These are phyloP conservation scores for Luscinia megarhynchos DNA, from an alignment of 2,797 vertebrate genomes.

Conservation along the genomic window DNA sequence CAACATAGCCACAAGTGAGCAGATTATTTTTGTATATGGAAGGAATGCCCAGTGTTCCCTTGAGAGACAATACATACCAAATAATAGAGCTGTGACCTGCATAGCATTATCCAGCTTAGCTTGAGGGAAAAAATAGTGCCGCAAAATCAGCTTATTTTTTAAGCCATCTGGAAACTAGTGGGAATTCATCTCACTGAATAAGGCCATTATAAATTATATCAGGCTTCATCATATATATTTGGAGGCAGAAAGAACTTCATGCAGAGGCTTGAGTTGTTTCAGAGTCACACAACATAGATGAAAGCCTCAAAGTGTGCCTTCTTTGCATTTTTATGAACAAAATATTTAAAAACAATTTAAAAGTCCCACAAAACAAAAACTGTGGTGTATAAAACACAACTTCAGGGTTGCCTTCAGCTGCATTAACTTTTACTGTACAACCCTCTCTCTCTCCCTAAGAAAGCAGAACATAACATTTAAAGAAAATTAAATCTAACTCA, in stretches of 20 bases:
- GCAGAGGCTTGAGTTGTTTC: not conserved
- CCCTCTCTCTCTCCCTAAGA: not conserved
- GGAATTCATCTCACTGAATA: not conserved
- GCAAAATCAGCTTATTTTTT: conserved; percentile 48
- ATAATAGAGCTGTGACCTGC: not conserved
- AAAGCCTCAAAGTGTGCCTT: not conserved
- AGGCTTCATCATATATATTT: not conserved
- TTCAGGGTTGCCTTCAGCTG: not conserved
- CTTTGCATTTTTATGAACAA: not conserved
- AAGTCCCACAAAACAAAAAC: not conserved
- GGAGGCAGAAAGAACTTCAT: not conserved
- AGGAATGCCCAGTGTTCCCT: not conserved
- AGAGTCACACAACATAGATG: not conserved
- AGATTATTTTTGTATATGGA: not conserved
- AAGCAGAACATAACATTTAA: not conserved
- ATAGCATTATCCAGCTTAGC: conserved; percentile 9
- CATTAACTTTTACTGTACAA: not conserved
- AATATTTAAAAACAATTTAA: not conserved
- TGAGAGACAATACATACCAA: not conserved
- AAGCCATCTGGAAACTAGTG: not conserved
- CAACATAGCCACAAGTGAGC: accelerated
- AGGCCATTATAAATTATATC: not conserved
- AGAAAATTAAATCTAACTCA: not conserved
- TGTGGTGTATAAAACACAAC: not conserved
- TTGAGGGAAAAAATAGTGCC: not conserved